Base-by-base conservation (phyloP, 2,797 vertebrate genomes). In the Lithobates pipiens region DNA sequence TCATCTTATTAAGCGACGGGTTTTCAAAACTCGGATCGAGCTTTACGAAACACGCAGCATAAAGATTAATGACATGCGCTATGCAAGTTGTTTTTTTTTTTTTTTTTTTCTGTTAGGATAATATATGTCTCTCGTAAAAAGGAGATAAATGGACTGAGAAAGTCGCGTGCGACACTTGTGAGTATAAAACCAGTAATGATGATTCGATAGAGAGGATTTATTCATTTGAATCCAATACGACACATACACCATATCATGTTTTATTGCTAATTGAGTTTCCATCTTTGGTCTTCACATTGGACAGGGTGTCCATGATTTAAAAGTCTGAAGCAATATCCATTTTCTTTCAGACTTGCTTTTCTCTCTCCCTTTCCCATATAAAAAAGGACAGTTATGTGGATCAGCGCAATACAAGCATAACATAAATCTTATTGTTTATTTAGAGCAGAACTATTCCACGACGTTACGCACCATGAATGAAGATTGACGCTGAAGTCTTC, bases 211-310 rank as follows among this genome's bases (percentile, higher is more conserved):
- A 76, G 57, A 73, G 54, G 50, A 77, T 82, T 81, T 82, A 82
- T 82, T 82, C 85, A 82, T 82, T 77, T 77, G 75, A 36, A 86
- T 82, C 85, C 50, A 32, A 82, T 77, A 73, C 80, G 75, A 77
- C 80, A 77, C 79, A 86, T 82, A 5, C 74, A 63, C 67, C 71
- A 80, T 76, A 70, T 85, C 84, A 73, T 77, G 85, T 86, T 86
- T 86, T 86, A 86, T 86, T 86, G 85, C 85, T 86, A 86, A 86
- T 86, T 86, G 85, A 86, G 80, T 86, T 86, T 77, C 65, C 80
- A 29, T 82, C 54, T 77, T n/a, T 63, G 73, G 63, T 80, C 77
- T 57, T 67, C 39, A 67, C 6, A 67, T 82, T 77, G 85, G 85
- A 86, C 85, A 50, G 80, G 68, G 80, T 72, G 65, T 50, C 63